These are phyloP conservation scores for Globicephala melas DNA, from an alignment of 2,113 vertebrate species.

Conservation along the genomic window DNA sequence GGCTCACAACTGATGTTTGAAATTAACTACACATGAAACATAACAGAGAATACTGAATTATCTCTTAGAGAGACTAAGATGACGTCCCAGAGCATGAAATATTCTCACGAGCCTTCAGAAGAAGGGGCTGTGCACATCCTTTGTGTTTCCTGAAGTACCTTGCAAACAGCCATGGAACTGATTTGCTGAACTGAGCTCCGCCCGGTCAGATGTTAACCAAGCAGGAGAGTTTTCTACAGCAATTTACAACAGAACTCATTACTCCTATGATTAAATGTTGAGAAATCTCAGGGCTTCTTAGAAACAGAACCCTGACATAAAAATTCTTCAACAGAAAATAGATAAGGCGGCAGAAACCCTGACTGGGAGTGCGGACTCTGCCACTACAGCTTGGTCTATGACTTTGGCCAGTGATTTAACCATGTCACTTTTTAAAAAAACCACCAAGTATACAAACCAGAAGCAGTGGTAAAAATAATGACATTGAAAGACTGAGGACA, in stretches of 20 bases:
- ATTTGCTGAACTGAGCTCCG: neutral
- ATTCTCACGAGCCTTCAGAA: neutral
- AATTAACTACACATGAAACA: neutral
- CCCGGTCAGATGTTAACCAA: too few species aligned
- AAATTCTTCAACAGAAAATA: neutral
- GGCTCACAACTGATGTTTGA: neutral
- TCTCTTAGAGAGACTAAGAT: neutral
- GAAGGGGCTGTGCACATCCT: rapidly evolving
- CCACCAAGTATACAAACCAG: neutral
- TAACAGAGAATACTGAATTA: neutral
- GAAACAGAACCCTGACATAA: neutral
- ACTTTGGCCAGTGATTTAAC: neutral
- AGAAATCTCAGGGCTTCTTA: neutral
- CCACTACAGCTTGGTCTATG: neutral
- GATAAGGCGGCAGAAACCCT: neutral
- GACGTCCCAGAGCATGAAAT: too few species aligned
- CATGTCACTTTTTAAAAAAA: neutral
- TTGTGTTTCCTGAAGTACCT: rapidly evolving
- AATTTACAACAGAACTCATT: neutral
- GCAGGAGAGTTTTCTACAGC: neutral
- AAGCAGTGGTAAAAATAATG: neutral
- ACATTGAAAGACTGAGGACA: neutral
- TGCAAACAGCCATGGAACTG: neutral
- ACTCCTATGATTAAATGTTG: neutral
- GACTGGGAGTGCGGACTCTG: too few species aligned